These are phyloP conservation scores for Philotrypesis tridentata DNA, from an alignment of 1,140 invertebrate genomes.

Conservation along the genomic window DNA sequence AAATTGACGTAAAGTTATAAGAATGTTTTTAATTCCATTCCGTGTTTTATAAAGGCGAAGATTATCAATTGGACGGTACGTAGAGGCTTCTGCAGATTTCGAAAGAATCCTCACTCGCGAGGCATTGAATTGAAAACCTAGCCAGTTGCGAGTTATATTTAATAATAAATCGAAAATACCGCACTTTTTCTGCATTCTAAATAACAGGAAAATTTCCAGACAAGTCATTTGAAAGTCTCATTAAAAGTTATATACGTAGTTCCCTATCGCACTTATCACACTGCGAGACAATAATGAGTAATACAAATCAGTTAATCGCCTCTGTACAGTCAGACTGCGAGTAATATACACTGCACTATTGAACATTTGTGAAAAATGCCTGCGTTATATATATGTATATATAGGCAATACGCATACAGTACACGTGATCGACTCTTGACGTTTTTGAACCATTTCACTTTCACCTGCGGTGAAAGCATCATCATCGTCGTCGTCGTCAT, in stretches of 20 bases:
- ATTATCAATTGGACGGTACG: too few species aligned
- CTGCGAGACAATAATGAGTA: not conserved
- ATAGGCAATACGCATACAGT: too few species aligned
- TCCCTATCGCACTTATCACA: not conserved
- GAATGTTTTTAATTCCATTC: too few species aligned
- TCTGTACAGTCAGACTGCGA: not conserved
- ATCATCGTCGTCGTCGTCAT: not conserved
- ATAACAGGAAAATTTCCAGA: not conserved
- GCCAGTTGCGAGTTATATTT: too few species aligned
- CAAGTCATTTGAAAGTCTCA: not conserved
- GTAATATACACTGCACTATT: not conserved
- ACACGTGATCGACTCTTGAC: too few species aligned
- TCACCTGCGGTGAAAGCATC: conserved; percentile 33
- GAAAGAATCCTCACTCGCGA: too few species aligned
- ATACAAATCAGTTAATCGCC: not conserved
- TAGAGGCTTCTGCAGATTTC: too few species aligned
- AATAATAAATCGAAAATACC: too few species aligned
- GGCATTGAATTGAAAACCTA: too few species aligned
- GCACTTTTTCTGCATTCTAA: too few species aligned
- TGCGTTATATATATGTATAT: not conserved
- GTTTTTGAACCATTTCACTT: conserved; percentile 20
- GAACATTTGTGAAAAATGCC: conserved; percentile 13
- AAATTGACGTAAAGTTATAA: too few species aligned
- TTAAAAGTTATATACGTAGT: not conserved
- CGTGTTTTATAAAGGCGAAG: too few species aligned